Conservation (phyloP, 1,140 invertebrate species). For the Globodera ellingtonae region DNA sequence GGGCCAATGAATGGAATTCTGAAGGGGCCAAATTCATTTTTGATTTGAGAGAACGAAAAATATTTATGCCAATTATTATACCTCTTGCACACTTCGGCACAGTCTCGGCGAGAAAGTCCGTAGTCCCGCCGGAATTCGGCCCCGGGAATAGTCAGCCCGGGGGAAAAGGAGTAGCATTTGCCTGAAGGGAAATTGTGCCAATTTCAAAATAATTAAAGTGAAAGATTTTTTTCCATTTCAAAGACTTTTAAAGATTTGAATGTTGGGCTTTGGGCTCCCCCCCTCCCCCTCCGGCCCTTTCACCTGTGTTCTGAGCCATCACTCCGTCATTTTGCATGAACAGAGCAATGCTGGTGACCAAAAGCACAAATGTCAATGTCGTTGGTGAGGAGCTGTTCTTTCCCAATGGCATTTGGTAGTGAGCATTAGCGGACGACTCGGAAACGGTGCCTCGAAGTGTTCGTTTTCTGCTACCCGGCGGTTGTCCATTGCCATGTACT, state of each 20-base stretch:
- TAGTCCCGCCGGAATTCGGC: slow-evolving; percentile 47
- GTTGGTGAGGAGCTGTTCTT: background rate
- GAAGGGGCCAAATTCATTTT: background rate
- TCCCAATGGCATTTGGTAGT: background rate
- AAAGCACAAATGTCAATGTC: background rate
- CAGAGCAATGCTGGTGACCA: background rate
- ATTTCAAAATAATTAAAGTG: no score
- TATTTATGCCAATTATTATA: background rate
- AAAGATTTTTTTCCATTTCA: no score
- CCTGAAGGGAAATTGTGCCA: background rate
- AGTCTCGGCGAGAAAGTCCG: slow-evolving; percentile 34
- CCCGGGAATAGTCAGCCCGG: slow-evolving; percentile 47
- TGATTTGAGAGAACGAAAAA: background rate
- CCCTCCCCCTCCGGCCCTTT: background rate
- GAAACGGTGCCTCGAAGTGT: background rate
- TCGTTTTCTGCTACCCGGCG: background rate
- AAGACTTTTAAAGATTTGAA: background rate
- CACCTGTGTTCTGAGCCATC: background rate
- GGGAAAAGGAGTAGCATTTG: slow-evolving; percentile 46
- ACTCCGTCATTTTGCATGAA: background rate
- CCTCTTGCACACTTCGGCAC: slow-evolving; percentile 45
- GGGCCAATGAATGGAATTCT: no score
- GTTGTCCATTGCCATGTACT: background rate
- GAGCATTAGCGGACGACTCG: background rate
- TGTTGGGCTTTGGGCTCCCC: background rate